Percentiles rank a stretch among this genome's conserved stretches.
Conservation (phyloP, 2,888 invertebrate genomes). For the Globia sparganii region DNA sequence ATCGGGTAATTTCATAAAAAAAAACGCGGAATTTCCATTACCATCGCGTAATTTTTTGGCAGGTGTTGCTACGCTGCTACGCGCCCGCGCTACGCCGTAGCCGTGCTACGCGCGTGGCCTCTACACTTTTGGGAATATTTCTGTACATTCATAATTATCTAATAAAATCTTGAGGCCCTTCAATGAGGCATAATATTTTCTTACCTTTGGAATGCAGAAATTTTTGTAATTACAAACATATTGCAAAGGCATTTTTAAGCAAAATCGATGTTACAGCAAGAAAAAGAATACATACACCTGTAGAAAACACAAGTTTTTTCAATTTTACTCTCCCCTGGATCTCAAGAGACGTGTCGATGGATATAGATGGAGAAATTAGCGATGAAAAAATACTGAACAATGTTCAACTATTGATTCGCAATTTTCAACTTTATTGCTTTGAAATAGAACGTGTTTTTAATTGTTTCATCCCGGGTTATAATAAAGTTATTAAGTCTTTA, state of each 20-base stretch:
- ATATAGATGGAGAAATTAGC: background rate
- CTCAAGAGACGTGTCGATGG: background rate
- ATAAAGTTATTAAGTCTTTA: background rate
- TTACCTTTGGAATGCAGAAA: fast-evolving
- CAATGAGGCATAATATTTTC: background rate
- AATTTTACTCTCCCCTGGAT: background rate
- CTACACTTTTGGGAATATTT: background rate
- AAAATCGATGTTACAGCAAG: background rate
- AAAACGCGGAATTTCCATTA: background rate
- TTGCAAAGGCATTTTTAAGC: background rate
- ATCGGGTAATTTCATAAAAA: background rate
- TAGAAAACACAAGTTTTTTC: background rate
- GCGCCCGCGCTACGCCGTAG: conserved; percentile 34
- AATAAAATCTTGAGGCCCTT: background rate
- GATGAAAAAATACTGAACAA: background rate
- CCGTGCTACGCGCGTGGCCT: conserved; percentile 13
- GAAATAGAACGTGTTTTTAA: background rate
- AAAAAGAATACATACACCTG: background rate
- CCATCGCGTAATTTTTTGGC: background rate
- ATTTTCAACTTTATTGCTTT: background rate
- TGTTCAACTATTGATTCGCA: background rate
- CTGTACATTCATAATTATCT: background rate
- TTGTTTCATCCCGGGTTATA: background rate
- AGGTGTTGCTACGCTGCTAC: background rate
- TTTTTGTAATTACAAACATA: no score